A percentile compares a stretch with the other conserved stretches of the same genome.
Conservation (phyloP, 2,888 invertebrate genomes). For the Tortrix viridana region DNA sequence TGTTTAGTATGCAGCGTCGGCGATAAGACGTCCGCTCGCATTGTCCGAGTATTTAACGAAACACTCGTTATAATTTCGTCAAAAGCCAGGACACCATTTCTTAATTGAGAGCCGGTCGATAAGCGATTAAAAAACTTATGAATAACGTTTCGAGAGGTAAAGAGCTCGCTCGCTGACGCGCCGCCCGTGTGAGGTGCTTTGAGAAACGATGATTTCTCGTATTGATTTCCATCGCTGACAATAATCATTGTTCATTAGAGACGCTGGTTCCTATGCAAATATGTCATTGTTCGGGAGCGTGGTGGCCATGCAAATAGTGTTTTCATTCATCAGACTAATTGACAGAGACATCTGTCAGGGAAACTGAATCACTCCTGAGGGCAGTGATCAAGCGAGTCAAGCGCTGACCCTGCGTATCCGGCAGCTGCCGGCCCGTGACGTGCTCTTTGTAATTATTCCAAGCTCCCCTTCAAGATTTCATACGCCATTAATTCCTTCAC, state of each 20-base stretch:
- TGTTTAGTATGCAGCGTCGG: conserved; percentile 65
- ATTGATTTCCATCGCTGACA: conserved; percentile 72
- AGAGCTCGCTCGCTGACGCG: conserved; percentile 47
- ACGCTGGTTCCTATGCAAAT: conserved; percentile 71
- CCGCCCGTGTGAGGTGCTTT: conserved; percentile 53
- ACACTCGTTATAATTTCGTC: conserved; percentile 70
- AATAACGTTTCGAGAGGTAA: conserved; percentile 47
- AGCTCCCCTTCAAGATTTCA: conserved; percentile 41
- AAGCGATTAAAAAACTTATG: conserved; percentile 36
- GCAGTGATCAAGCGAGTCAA: conserved; percentile 75
- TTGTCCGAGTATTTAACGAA: conserved; percentile 61
- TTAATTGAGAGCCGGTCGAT: conserved; percentile 55
- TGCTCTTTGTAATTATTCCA: conserved; percentile 65
- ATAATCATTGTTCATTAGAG: conserved; percentile 74
- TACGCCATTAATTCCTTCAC: conserved; percentile 40
- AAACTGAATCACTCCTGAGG: conserved; percentile 81
- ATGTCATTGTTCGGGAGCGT: conserved; percentile 62
- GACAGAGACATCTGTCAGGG: conserved; percentile 78
- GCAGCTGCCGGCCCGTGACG: conserved; percentile 72
- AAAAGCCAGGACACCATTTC: conserved; percentile 66
- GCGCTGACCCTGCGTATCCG: conserved; percentile 80
- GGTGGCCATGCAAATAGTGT: conserved; percentile 71
- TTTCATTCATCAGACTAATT: conserved; percentile 79
- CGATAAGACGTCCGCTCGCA: conserved; percentile 70
- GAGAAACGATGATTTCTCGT: conserved; percentile 78